Evolutionary conservation across 2,113 vertebrate species (phyloP).

Genomic region (Apodemus sylvaticus): DNA sequence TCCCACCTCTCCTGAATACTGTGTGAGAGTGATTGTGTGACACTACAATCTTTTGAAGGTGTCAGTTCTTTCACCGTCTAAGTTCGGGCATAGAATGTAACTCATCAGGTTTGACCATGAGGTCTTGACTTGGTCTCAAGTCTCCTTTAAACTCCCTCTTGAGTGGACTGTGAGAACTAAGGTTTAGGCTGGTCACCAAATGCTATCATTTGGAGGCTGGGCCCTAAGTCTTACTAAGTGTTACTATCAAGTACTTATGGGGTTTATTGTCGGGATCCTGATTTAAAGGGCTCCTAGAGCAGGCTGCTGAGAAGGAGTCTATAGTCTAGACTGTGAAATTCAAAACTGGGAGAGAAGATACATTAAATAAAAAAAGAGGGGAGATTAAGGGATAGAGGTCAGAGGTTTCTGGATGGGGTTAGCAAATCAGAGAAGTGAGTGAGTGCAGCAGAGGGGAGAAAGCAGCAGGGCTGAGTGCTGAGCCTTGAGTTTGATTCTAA

Average conservation of each 20-base stretch:
- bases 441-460: no score
- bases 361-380: neutral
- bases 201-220: neutral
- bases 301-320: neutral
- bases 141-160: neutral
- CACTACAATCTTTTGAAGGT: neutral
- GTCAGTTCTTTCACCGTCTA: neutral
- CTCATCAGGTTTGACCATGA: neutral
- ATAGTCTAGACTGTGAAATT: neutral
- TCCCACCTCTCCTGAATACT: neutral
- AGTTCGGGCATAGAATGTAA: neutral
- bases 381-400: neutral
- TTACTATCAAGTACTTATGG: rapidly evolving
- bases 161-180: neutral
- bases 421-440: no score
- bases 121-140: neutral
- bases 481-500: neutral
- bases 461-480: no score
- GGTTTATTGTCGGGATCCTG: neutral
- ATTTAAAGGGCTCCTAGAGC: neutral
- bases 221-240: neutral
- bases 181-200: neutral
- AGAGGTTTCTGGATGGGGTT: neutral
- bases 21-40: neutral
- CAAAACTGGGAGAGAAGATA: neutral